phyloP scores from a whole-genome alignment of 2,797 vertebrate species.

The Alcedo quadribrachys region DNA sequence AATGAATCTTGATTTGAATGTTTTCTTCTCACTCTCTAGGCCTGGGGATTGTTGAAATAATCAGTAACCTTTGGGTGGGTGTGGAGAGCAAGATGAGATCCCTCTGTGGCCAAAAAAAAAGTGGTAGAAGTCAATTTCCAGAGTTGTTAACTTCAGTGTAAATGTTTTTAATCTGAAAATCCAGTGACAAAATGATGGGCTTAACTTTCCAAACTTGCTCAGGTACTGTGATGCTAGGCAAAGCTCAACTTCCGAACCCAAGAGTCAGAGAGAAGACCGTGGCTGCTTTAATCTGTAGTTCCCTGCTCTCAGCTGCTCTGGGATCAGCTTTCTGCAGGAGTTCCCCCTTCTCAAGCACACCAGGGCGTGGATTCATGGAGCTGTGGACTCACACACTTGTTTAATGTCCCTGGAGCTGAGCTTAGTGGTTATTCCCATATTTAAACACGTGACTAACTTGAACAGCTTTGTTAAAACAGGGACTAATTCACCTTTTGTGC shows the following conservation, averaged over 20 bases:
- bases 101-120: background rate
- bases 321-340: background rate
- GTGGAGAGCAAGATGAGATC: background rate
- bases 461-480: background rate
- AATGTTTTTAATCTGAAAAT: background rate
- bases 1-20: slow-evolving; percentile 48
- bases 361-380: background rate
- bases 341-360: background rate
- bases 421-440: background rate
- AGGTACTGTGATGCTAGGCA: background rate
- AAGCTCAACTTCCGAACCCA: background rate
- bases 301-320: background rate
- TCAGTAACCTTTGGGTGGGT: background rate
- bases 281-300: background rate
- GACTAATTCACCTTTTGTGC: background rate
- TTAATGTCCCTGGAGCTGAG: background rate
- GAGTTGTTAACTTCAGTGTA: background rate
- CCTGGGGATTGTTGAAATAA: background rate
- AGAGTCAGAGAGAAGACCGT: background rate
- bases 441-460: background rate
- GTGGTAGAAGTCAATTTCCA: background rate
- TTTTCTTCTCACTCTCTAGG: slow-evolving; percentile 5
- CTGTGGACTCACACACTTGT: background rate
- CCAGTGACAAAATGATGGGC: background rate
- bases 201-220: background rate